Conservation (phyloP, 30 jellyfish, hydroid and myxozoan genomes). For the Turritopsis dohrnii region DNA sequence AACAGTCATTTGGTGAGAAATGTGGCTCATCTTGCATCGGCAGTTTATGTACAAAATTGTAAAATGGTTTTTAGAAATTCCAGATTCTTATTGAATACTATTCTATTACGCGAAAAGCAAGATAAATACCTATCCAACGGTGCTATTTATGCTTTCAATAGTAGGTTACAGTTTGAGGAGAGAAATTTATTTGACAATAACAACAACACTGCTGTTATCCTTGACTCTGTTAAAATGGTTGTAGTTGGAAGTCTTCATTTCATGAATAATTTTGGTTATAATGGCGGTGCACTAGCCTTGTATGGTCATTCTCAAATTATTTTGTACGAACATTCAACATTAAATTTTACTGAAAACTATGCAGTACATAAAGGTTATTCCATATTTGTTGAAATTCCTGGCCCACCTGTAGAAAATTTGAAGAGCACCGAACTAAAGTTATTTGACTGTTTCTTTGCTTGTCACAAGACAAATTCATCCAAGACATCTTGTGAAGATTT, state of each 20-base stretch:
- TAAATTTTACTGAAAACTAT: background rate
- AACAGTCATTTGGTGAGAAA: background rate
- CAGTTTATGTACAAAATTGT: background rate
- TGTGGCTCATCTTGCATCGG: background rate
- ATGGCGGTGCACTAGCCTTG: conserved; percentile 34
- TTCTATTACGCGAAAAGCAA: background rate
- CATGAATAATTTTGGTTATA: conserved; percentile 9
- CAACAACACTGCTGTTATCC: conserved; percentile 27
- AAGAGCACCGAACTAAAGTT: background rate
- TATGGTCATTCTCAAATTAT: conserved; percentile 22
- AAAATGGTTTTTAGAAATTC: background rate
- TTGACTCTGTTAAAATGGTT: conserved; percentile 1
- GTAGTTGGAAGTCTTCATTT: conserved; percentile 9
- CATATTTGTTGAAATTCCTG: conserved; percentile 28
- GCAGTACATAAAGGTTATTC: conserved; percentile 28
- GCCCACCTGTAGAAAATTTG: conserved; percentile 14
- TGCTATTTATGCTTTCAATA: conserved; percentile 12
- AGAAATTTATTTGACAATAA: background rate
- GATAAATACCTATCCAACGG: conserved; percentile 7
- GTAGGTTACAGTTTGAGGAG: conserved; percentile 10
- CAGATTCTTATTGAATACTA: background rate
- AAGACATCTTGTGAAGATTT: background rate
- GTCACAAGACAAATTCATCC: background rate
- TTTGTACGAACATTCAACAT: background rate
- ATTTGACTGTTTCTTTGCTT: conserved; percentile 17